Percentiles rank a stretch among this genome's conserved stretches.
Evolutionary conservation across 2,113 vertebrate species (phyloP).

Genomic region (Ptilonorhynchus violaceus): DNA sequence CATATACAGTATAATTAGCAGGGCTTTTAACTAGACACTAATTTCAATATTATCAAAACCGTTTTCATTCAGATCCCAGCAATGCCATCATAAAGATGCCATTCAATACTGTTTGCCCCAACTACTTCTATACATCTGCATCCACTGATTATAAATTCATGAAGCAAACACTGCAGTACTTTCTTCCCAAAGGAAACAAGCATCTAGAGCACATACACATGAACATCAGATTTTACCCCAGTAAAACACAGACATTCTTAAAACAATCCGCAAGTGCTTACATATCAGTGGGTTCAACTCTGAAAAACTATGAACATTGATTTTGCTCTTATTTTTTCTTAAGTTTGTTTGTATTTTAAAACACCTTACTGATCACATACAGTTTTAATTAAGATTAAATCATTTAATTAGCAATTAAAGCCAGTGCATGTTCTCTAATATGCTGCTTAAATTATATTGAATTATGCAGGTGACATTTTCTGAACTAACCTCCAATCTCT

Average conservation of each 20-base stretch:
- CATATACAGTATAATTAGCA: neutral
- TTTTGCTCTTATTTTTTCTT: too few species aligned
- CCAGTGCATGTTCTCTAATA: constrained; percentile 18
- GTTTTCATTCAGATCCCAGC: neutral
- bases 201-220: neutral
- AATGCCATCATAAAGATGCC: neutral
- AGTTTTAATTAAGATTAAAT: constrained; percentile 14
- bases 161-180: neutral
- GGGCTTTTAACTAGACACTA: neutral
- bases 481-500: constrained; percentile 84
- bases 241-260: neutral
- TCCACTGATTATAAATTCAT: neutral
- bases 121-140: neutral
- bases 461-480: constrained; percentile 74
- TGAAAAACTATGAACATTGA: neutral
- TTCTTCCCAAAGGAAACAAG: neutral
- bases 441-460: constrained; percentile 53
- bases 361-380: neutral
- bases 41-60: neutral
- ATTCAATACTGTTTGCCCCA: neutral
- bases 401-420: constrained; percentile 43
- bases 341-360: neutral
- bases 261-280: neutral
- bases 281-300: neutral
- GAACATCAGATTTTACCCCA: neutral